A percentile compares a stretch with the other conserved stretches of the same genome.
phyloP scores from a whole-genome alignment of 1,140 invertebrate species.

The Temnothorax longispinosus region DNA sequence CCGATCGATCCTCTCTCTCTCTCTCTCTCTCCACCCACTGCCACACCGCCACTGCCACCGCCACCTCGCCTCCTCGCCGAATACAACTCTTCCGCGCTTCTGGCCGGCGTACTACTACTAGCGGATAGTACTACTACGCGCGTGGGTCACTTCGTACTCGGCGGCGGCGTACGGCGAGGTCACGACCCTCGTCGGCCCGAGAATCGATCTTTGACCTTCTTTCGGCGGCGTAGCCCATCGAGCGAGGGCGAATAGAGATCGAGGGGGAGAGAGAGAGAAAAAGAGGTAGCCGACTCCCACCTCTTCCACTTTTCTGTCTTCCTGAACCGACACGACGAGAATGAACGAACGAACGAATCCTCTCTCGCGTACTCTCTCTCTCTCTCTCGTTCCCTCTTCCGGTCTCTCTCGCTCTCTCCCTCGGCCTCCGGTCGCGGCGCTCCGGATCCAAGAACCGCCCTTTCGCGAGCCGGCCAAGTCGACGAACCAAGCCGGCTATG shows the following conservation, averaged over 20 bases:
- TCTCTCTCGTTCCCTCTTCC: background rate
- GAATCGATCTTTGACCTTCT: constrained; percentile 81
- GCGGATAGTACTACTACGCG: constrained; percentile 59
- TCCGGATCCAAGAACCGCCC: constrained; percentile 50
- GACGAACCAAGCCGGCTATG: constrained; percentile 38
- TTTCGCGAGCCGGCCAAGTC: constrained; percentile 47
- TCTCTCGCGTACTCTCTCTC: constrained; percentile 6
- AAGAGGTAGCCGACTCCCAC: constrained; percentile 33
- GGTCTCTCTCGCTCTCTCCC: constrained; percentile 57
- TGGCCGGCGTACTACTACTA: constrained; percentile 47
- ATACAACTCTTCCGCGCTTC: constrained; percentile 45
- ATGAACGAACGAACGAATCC: constrained; percentile 21
- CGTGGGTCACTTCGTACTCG: constrained; percentile 61
- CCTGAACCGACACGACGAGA: background rate
- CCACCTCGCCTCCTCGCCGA: constrained; percentile 22
- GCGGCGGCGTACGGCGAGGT: constrained; percentile 69
- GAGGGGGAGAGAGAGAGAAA: constrained; percentile 74
- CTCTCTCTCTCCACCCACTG: constrained; percentile 1
- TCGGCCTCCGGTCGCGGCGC: constrained; percentile 41
- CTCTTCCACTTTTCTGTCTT: constrained; percentile 20
- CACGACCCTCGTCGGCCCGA: constrained; percentile 71
- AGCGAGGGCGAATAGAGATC: constrained; percentile 67
- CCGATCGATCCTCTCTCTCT: constrained; percentile 38
- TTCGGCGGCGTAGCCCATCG: constrained; percentile 71
- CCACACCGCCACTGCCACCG: background rate